A percentile compares a stretch with the other conserved stretches of the same genome.
phyloP scores from a whole-genome alignment of 2,113 vertebrate genomes.

The Oryzias curvinotus region DNA sequence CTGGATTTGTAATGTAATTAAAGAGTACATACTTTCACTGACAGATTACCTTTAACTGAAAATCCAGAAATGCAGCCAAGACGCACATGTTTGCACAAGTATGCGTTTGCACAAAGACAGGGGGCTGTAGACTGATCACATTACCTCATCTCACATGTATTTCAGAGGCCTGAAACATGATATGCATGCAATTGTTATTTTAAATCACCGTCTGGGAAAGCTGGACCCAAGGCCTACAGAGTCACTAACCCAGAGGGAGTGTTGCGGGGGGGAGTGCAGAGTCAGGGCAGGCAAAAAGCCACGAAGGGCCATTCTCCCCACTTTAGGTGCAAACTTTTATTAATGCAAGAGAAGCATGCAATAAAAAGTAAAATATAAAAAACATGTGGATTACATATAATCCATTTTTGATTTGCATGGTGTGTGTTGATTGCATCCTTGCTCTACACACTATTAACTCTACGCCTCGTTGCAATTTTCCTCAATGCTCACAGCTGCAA shows the following conservation, averaged over 20 bases:
- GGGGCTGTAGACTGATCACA: conserved; percentile 68
- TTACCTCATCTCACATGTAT: conserved; percentile 80
- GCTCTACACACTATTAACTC: conserved; percentile 13
- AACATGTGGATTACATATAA: neutral
- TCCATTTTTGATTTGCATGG: neutral
- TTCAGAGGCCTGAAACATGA: conserved; percentile 76
- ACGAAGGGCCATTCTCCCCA: conserved; percentile 44
- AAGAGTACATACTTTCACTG: neutral
- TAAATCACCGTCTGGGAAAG: conserved; percentile 79
- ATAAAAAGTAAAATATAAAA: neutral
- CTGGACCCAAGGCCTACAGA: conserved; percentile 64
- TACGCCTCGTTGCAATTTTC: conserved; percentile 33
- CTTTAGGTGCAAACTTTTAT: conserved; percentile 25
- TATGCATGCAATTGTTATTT: conserved; percentile 81
- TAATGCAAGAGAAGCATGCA: conserved; percentile 11
- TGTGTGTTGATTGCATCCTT: neutral
- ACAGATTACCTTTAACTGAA: conserved; percentile 10
- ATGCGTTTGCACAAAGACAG: conserved; percentile 42
- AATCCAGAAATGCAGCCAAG: conserved; percentile 29
- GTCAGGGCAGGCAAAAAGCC: conserved; percentile 41
- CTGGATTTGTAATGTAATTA: neutral
- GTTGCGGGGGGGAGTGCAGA: conserved; percentile 16
- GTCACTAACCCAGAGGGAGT: conserved; percentile 57
- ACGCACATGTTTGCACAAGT: conserved; percentile 14
- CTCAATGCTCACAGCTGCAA: conserved; percentile 59